phyloP scores from a whole-genome alignment of 2,797 vertebrate species.

The Miichthys miiuy region DNA sequence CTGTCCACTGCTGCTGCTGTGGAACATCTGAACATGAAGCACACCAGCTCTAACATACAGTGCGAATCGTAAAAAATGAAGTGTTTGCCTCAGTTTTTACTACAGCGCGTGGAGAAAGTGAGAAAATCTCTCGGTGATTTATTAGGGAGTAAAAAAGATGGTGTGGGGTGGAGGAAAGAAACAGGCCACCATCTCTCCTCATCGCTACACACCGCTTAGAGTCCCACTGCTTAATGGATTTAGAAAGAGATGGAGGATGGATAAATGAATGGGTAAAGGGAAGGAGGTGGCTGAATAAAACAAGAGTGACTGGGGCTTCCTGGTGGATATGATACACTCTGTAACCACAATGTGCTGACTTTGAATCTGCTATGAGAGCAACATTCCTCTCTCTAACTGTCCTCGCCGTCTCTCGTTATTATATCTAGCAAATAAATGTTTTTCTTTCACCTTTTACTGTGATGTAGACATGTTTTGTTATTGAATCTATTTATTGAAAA shows the following conservation, averaged over 20 bases:
- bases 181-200: constrained; percentile 28
- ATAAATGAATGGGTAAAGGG: constrained; percentile 23
- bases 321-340: background rate
- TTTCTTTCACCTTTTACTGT: background rate
- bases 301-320: constrained; percentile 9
- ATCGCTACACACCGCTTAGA: constrained; percentile 37
- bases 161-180: constrained; percentile 13
- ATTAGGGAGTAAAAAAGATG: constrained; percentile 42
- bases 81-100: constrained; percentile 65
- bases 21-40: constrained; percentile 56
- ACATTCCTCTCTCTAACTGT: background rate
- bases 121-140: constrained; percentile 53
- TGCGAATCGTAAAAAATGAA: constrained; percentile 58
- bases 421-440: background rate
- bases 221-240: constrained; percentile 42
- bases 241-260: constrained; percentile 29
- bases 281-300: constrained; percentile 10
- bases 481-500: constrained; percentile 2
- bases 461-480: background rate
- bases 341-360: background rate
- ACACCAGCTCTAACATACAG: constrained; percentile 42
- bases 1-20: constrained; percentile 28
- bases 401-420: too few species aligned
- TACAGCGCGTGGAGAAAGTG: constrained; percentile 19
- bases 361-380: constrained; percentile 4